Evolutionary conservation across 64 coral and sea anemone species (phyloP).

Genomic region (Acropora tenuis): DNA sequence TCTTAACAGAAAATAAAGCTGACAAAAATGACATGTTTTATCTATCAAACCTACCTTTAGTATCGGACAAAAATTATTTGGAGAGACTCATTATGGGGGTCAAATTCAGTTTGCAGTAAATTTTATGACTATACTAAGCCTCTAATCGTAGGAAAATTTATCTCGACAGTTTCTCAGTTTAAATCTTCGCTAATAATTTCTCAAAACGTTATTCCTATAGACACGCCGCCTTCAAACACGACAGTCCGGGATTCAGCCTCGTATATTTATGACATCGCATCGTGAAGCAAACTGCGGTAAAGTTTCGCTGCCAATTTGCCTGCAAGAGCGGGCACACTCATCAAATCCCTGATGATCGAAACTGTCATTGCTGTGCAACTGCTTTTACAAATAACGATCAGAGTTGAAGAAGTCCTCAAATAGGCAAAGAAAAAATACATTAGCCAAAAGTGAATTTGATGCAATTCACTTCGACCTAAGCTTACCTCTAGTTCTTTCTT

Average conservation of each 20-base stretch:
- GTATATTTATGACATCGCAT: not conserved
- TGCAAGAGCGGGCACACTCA: not conserved
- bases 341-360: not conserved
- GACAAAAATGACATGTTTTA: too few species aligned
- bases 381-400: not conserved
- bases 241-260: not conserved
- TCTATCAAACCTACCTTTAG: too few species aligned
- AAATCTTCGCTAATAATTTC: not conserved
- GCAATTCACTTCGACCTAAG: slow-evolving; percentile 3
- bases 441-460: slow-evolving; percentile 4
- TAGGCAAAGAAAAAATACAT: slow-evolving; percentile 1
- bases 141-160: too few species aligned
- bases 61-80: too few species aligned
- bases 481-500: slow-evolving; percentile 38
- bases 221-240: not conserved
- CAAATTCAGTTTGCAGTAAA: too few species aligned
- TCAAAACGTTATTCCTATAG: not conserved
- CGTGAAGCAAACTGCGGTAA: not conserved
- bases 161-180: too few species aligned
- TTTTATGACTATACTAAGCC: too few species aligned
- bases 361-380: not conserved
- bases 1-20: too few species aligned
- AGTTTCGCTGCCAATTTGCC: not conserved
- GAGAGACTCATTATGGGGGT: too few species aligned
- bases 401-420: not conserved